Percentiles rank a stretch among this genome's conserved stretches.
phyloP scores from a whole-genome alignment of 1,140 invertebrate genomes.

The Drosophila gunungcola region DNA sequence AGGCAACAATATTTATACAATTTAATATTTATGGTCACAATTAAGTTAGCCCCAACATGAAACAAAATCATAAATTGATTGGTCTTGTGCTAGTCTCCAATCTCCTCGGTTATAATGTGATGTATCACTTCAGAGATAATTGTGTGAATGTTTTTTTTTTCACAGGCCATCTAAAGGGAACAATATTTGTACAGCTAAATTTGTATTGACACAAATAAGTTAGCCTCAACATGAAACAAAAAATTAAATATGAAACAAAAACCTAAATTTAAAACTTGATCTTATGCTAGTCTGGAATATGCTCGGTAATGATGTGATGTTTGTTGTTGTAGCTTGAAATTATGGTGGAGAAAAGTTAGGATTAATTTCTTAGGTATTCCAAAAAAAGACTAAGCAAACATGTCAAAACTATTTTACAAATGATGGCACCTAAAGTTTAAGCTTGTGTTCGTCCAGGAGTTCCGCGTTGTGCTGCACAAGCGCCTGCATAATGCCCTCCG shows the following conservation, averaged over 20 bases:
- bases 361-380: neutral
- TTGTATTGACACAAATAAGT: neutral
- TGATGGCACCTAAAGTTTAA: conserved; percentile 4
- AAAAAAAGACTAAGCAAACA: conserved; percentile 7
- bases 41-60: too few relatives aligned
- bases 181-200: too few relatives aligned
- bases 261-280: neutral
- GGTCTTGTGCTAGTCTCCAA: too few relatives aligned
- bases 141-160: too few relatives aligned
- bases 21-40: too few relatives aligned
- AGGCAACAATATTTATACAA: too few relatives aligned
- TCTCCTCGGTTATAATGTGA: too few relatives aligned
- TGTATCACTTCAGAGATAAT: too few relatives aligned
- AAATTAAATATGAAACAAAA: conserved; percentile 1
- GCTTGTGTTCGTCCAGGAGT: conserved; percentile 15
- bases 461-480: conserved; percentile 43
- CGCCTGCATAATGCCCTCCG: conserved; percentile 63
- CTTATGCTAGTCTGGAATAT: neutral
- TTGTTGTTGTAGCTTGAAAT: neutral
- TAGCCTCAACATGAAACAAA: conserved; percentile 1
- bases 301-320: neutral
- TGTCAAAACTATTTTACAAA: neutral
- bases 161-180: too few relatives aligned
- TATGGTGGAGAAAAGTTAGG: neutral
- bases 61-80: too few relatives aligned